Evolutionary conservation across 2,113 vertebrate genomes (phyloP), one percentile per base, ranked within the genome.

Genomic region (Poicephalus gulielmi): DNA sequence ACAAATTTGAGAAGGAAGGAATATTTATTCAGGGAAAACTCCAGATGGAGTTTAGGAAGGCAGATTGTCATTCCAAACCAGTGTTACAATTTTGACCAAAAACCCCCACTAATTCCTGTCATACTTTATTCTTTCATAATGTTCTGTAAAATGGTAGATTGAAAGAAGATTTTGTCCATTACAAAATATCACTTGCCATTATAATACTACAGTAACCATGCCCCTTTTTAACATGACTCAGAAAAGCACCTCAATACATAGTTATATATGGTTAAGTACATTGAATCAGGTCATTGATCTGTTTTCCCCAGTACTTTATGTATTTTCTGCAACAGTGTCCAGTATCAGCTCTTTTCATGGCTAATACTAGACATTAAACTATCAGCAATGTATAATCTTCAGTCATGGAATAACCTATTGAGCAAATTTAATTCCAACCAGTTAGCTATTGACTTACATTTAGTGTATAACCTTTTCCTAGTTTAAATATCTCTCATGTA

Each of bases 21-120:
- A 92, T 95, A 94, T 89, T 95, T 94, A 91, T 95, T 85, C 81
- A 77, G 53, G 37, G 70, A 35, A 92, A 94, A 73, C 89, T 96
- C 91, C 95, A 97, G 93, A 97, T 91, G 91, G 95, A 94, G 76
- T 49, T 41, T 79, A 53, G 70, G 57, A 79, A 90, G 70, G 78
- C 94, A 96, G 94, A 95, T 69, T 96, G 86, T 89, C 93, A 62
- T 92, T 89, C 70, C 53, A 88, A 67, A 17, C 20, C 10, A 7
- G 53, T 88, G 86, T 77, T 86, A 93, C 18, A 86, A 49, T 92
- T 93, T 90, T 53, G 91, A 92, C 10, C 0, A 73, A 69, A 89
- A 64, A 41, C 0, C 8, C 13, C 15, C 22, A 46, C 18, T 39
- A 79, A 83, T 83, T 92, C 41, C 25, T 64, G 53, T 28, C 86